Evolutionary conservation across 2,113 vertebrate species (phyloP).

Genomic region (Archilochus colubris): DNA sequence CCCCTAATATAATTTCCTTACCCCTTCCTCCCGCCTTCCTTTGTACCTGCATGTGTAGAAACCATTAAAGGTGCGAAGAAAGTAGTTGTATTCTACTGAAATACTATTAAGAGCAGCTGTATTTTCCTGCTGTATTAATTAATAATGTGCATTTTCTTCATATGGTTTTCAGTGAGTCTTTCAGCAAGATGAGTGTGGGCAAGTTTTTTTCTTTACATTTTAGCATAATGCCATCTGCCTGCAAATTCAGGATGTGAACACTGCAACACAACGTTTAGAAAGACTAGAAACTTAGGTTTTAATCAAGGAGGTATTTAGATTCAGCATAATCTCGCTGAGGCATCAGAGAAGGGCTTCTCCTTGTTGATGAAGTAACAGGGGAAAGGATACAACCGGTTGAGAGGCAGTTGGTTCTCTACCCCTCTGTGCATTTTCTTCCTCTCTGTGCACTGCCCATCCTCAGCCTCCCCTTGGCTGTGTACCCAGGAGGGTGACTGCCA

Average conservation of each 20-base stretch:
- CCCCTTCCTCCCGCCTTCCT: background rate
- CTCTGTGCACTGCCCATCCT: accelerated
- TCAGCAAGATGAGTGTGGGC: background rate
- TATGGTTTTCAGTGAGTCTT: background rate
- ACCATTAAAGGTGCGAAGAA: background rate
- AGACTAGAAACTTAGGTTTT: background rate
- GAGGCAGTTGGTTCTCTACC: background rate
- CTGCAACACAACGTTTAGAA: background rate
- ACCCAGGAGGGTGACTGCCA: background rate
- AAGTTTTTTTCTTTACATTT: background rate
- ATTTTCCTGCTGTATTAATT: background rate
- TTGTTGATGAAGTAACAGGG: background rate
- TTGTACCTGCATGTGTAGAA: background rate
- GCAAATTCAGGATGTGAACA: background rate
- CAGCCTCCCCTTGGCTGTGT: background rate
- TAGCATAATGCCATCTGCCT: background rate
- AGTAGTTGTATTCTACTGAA: background rate
- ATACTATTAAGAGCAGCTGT: background rate
- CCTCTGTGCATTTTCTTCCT: too few relatives aligned
- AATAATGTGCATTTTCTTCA: background rate
- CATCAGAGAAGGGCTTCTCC: background rate
- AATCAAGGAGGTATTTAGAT: background rate
- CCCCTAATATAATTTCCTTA: background rate
- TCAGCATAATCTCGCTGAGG: background rate
- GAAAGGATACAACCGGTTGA: background rate